Conservation (phyloP, 53 echinoderm and acorn worm species). For the Apostichopus leukothele region DNA sequence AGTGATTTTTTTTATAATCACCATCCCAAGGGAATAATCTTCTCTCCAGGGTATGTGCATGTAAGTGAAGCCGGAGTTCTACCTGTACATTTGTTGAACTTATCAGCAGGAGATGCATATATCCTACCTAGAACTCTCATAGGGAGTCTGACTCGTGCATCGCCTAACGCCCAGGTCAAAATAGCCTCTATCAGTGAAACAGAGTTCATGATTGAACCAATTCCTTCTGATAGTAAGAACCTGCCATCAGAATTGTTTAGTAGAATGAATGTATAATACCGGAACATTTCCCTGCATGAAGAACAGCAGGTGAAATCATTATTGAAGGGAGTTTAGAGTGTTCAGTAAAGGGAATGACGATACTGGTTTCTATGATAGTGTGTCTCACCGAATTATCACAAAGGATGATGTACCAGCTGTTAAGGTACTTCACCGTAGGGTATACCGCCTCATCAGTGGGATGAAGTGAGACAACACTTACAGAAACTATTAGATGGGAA, state of each 20-base stretch:
- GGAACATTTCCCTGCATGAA: neutral
- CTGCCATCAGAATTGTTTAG: neutral
- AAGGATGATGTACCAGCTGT: conserved; percentile 25
- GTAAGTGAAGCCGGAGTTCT: conserved; percentile 1
- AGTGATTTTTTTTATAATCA: conserved; percentile 48
- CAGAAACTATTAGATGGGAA: neutral
- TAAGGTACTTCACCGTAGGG: conserved; percentile 52
- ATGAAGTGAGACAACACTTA: conserved; percentile 48
- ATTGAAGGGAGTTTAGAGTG: neutral
- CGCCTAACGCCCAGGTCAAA: neutral
- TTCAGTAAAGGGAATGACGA: conserved; percentile 50
- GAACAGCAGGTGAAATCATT: neutral
- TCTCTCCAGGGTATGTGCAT: conserved; percentile 25
- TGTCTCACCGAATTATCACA: conserved; percentile 48
- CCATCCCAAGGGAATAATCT: conserved; percentile 27
- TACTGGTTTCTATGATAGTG: conserved; percentile 45
- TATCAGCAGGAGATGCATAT: conserved; percentile 37
- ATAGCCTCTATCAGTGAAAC: neutral
- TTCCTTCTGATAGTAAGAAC: neutral
- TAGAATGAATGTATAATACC: neutral
- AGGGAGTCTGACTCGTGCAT: conserved; percentile 5
- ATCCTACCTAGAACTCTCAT: conserved; percentile 35
- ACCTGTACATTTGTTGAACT: conserved; percentile 20
- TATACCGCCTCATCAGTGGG: conserved; percentile 54
- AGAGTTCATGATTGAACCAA: neutral